Conservation (phyloP, 1,140 invertebrate species). For the Panagrolaimus sp. region DNA sequence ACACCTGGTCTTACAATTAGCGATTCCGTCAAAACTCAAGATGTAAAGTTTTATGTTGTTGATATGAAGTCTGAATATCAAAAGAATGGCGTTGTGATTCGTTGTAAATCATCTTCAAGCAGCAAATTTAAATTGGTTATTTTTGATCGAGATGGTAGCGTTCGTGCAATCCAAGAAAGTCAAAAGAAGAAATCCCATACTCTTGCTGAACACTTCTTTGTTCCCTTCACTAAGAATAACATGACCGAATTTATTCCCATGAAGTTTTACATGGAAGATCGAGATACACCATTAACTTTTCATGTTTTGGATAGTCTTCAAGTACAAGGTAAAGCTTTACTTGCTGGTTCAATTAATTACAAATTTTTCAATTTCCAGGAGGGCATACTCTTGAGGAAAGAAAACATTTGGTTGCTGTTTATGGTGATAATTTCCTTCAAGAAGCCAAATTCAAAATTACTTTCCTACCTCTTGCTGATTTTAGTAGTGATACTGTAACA, state of each 20-base stretch:
- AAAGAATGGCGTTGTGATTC: slow-evolving; percentile 53
- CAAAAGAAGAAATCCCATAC: slow-evolving; percentile 53
- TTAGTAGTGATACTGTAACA: slow-evolving; percentile 24
- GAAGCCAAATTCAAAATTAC: slow-evolving; percentile 32
- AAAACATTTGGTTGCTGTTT: slow-evolving; percentile 55
- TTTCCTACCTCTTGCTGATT: slow-evolving; percentile 30
- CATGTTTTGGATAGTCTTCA: slow-evolving; percentile 57
- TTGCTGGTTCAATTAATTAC: not conserved
- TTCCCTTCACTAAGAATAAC: slow-evolving; percentile 47
- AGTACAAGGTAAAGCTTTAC: slow-evolving; percentile 36
- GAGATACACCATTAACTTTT: slow-evolving; percentile 52
- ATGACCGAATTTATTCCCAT: slow-evolving; percentile 43
- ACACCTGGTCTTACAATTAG: slow-evolving; percentile 36
- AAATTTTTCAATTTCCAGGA: slow-evolving; percentile 29
- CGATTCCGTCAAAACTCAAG: slow-evolving; percentile 46
- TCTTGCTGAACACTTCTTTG: slow-evolving; percentile 57
- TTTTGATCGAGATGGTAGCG: slow-evolving; percentile 57
- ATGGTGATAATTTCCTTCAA: slow-evolving; percentile 42
- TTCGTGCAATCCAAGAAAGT: slow-evolving; percentile 54
- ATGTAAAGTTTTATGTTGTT: slow-evolving; percentile 54
- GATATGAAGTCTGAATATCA: slow-evolving; percentile 40
- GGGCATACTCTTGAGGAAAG: slow-evolving; percentile 46
- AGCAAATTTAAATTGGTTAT: slow-evolving; percentile 60
- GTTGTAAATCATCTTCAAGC: slow-evolving; percentile 49
- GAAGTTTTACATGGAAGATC: slow-evolving; percentile 57